phyloP scores from a whole-genome alignment of 2,888 invertebrate genomes.

The Perithous albicinctus region DNA sequence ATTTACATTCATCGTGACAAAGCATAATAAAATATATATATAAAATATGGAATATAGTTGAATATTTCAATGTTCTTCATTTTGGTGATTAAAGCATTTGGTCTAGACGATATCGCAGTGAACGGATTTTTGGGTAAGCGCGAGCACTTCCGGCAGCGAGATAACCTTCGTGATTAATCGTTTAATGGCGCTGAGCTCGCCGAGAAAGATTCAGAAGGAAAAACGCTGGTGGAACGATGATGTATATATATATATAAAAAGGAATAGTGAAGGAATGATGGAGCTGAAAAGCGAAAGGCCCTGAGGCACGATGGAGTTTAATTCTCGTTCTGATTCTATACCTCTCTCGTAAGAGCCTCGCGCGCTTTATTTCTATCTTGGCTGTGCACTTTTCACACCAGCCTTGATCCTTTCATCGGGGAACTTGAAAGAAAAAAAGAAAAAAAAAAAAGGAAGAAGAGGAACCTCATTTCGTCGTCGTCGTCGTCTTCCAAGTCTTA shows the following conservation, averaged over 20 bases:
- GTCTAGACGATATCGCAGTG: neutral
- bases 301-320: conserved; percentile 43
- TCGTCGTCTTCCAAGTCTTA: conserved; percentile 12
- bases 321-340: conserved; percentile 19
- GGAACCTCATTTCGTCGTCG: conserved; percentile 46
- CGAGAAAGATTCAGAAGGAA: conserved; percentile 3
- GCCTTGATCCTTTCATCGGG: conserved; percentile 46
- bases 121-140: neutral
- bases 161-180: conserved; percentile 25
- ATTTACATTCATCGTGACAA: too few species aligned
- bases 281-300: conserved; percentile 25
- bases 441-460: conserved; percentile 35
- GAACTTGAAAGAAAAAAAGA: conserved; percentile 32
- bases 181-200: conserved; percentile 4
- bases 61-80: neutral
- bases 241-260: too few species aligned
- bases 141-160: conserved; percentile 13
- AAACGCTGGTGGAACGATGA: neutral
- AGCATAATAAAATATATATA: too few species aligned
- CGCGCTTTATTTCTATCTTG: conserved; percentile 19
- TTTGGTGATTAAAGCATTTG: conserved; percentile 11
- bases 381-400: conserved; percentile 26
- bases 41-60: too few species aligned
- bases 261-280: conserved; percentile 3
- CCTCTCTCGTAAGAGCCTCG: conserved; percentile 2